Percentiles rank a stretch among this genome's conserved stretches.
These are phyloP conservation scores for Melanerpes formicivorus DNA, from an alignment of 2,113 vertebrate genomes.

Conservation along the genomic window DNA sequence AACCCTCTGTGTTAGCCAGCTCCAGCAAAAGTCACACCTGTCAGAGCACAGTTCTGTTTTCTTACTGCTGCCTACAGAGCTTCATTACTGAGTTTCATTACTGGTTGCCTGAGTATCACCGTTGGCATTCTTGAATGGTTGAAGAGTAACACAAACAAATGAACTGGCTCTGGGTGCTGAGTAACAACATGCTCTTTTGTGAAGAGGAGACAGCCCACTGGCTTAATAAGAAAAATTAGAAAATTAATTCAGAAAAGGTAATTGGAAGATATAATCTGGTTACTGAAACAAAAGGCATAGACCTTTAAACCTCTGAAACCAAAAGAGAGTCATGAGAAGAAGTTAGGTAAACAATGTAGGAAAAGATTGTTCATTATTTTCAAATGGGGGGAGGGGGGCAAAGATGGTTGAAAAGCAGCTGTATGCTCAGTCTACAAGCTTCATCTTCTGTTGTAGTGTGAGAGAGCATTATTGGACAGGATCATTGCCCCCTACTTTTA, in stretches of 20 bases:
- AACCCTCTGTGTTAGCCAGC: neutral
- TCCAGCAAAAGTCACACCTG: neutral
- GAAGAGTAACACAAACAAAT: neutral
- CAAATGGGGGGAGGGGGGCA: fast-evolving
- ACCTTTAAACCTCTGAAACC: neutral
- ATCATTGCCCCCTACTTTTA: neutral
- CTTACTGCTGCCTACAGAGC: neutral
- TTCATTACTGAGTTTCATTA: neutral
- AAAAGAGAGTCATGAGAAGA: neutral
- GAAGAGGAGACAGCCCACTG: neutral
- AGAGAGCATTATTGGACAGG: neutral
- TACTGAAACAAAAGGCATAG: neutral
- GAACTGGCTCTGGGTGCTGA: neutral
- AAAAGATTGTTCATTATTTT: neutral
- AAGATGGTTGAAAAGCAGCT: neutral
- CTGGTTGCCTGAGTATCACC: neutral
- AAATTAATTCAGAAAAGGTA: neutral
- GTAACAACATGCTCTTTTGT: neutral
- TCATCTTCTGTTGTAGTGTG: neutral
- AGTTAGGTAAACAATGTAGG: neutral
- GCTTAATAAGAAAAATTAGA: neutral
- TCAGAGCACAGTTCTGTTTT: neutral
- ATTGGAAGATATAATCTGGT: neutral
- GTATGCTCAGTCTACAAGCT: neutral
- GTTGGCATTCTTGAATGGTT: neutral